Conservation (phyloP, 2,113 vertebrate species). For the Thunnus maccoyii region DNA sequence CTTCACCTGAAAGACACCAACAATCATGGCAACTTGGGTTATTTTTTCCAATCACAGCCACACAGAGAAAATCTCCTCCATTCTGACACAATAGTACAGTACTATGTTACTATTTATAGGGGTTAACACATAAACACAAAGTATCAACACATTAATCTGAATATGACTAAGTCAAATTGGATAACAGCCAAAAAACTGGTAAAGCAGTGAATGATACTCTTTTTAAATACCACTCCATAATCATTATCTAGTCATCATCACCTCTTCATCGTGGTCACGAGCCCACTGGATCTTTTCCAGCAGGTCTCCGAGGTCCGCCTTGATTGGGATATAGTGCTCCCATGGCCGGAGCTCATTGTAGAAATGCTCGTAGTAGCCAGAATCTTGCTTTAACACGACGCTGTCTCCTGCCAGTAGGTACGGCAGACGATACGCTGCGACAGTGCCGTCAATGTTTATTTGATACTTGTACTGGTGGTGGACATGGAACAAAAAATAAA, state of each 20-base stretch:
- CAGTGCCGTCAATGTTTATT: slow-evolving; percentile 96
- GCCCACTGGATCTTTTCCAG: slow-evolving; percentile 96
- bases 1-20: slow-evolving; percentile 84
- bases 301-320: slow-evolving; percentile 93
- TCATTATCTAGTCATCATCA: slow-evolving; percentile 61
- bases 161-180: too few species aligned
- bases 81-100: background rate
- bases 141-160: too few species aligned
- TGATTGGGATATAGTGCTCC: slow-evolving; percentile 96
- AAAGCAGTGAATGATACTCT: too few species aligned
- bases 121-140: background rate
- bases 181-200: too few species aligned
- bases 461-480: slow-evolving; percentile 94
- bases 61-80: background rate
- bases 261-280: slow-evolving; percentile 93
- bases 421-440: slow-evolving; percentile 95
- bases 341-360: slow-evolving; percentile 93
- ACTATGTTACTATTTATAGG: background rate
- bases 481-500: background rate
- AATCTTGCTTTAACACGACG: slow-evolving; percentile 97
- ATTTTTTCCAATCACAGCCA: background rate
- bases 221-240: background rate
- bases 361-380: slow-evolving; percentile 97
- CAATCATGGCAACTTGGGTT: background rate
- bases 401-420: slow-evolving; percentile 96